Evolutionary conservation across 2,888 invertebrate species (phyloP), one percentile per base, ranked within the genome.

Genomic region (Gastrophysa polygoni): DNA sequence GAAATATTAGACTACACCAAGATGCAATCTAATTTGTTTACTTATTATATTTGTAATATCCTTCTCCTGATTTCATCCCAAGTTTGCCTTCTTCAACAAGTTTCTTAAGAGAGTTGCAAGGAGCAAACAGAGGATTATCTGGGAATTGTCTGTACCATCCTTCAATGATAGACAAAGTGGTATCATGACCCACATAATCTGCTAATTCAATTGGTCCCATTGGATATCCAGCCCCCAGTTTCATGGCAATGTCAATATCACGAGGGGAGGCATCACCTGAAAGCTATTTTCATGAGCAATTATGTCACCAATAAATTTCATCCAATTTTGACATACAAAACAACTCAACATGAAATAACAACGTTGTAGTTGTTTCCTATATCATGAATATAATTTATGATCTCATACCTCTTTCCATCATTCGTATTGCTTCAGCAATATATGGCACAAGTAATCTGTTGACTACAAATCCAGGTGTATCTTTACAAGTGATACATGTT

Each of bases 381-480:
- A n/a, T n/a, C n/a, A n/a, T n/a, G n/a, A n/a, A n/a, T n/a, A n/a
- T n/a, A n/a, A n/a, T n/a, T n/a, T n/a, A n/a, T n/a, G n/a, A 24
- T 16, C 16, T 44, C 52, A 34, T 58, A 71, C 92, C 93, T 86
- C 93, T 85, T 79, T 94, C 95, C 66, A 88, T 82, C 85, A 95
- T 85, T 62, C 92, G 82, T 2, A 94, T 82, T 28, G 95, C 92
- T 80, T 96, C 95, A 71, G 88, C 86, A 73, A 91, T 83, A 75
- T 93, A 93, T 0, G 96, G 96, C 7, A 94, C 91, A 51, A 96
- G 83, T 46, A 96, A 84, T 29, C 95, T 84, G 81, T 96, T 96
- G 29, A 96, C 95, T 64, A 96, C 92, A 80, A 96, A 96, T 4
- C 96, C 96, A 20, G 95, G 93, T 0, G 95, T 95, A 78, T 96